These are phyloP conservation scores for Sceloporus tristichus DNA, from an alignment of 2,113 vertebrate genomes.

Conservation along the genomic window DNA sequence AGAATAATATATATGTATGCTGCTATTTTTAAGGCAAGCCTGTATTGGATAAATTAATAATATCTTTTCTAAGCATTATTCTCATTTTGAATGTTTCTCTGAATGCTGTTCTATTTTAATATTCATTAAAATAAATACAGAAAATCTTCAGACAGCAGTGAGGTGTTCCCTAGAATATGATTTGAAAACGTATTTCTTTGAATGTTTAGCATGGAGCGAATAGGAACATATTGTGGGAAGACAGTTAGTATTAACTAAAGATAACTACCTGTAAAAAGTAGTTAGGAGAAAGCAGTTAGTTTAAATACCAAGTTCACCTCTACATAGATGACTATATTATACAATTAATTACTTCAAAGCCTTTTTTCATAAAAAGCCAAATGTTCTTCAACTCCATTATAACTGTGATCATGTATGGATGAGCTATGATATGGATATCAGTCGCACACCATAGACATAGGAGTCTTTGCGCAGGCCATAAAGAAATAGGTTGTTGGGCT, in stretches of 20 bases:
- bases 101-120: background rate
- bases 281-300: no score
- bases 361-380: no score
- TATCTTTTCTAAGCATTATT: background rate
- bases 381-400: background rate
- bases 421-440: background rate
- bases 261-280: no score
- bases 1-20: background rate
- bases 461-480: background rate
- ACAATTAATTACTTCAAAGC: background rate
- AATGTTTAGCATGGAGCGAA: background rate
- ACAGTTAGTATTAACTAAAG: no score
- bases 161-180: background rate
- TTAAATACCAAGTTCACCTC: no score
- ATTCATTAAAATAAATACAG: background rate
- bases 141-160: background rate
- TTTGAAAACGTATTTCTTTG: background rate
- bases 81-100: background rate
- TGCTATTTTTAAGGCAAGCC: background rate
- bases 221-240: background rate
- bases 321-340: background rate
- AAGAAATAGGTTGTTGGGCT: conserved; percentile 15
- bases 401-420: background rate
- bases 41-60: background rate
- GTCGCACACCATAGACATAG: background rate